Conservation (phyloP, 2,888 invertebrate species). For the Malacosoma neustria region DNA sequence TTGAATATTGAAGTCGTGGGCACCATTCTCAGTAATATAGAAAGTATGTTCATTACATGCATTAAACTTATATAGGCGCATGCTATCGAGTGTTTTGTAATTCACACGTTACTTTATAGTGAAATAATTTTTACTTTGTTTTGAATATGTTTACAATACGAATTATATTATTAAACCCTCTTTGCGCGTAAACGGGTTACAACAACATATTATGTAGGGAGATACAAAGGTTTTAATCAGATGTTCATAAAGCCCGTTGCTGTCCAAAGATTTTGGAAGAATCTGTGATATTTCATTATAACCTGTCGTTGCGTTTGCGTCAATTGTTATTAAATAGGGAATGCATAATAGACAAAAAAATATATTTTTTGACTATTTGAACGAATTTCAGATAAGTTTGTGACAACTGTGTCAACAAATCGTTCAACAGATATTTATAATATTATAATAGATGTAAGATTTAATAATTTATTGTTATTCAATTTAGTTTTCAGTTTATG, state of each 20-base stretch:
- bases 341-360: conserved; percentile 57
- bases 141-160: conserved; percentile 52
- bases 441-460: conserved; percentile 71
- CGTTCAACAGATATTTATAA: conserved; percentile 61
- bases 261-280: conserved; percentile 73
- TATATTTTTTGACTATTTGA: conserved; percentile 76
- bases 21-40: conserved; percentile 49
- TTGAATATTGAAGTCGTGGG: conserved; percentile 39
- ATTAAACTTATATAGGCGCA: conserved; percentile 63
- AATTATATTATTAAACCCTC: conserved; percentile 59
- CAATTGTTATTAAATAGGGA: conserved; percentile 71
- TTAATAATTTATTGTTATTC: conserved; percentile 74
- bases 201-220: conserved; percentile 42
- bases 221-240: conserved; percentile 55
- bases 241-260: conserved; percentile 62
- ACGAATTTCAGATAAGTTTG: conserved; percentile 61
- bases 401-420: conserved; percentile 63
- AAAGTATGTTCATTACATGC: conserved; percentile 63
- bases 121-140: conserved; percentile 51
- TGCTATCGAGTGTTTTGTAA: conserved; percentile 56
- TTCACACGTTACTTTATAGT: conserved; percentile 60
- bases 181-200: conserved; percentile 67
- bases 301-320: conserved; percentile 73
- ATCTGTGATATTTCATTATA: conserved; percentile 75
- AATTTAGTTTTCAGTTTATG: conserved; percentile 70